A percentile compares a stretch with the other conserved stretches of the same genome.
Conservation (phyloP, 2,797 vertebrate genomes). For the Anguilla pacifica region DNA sequence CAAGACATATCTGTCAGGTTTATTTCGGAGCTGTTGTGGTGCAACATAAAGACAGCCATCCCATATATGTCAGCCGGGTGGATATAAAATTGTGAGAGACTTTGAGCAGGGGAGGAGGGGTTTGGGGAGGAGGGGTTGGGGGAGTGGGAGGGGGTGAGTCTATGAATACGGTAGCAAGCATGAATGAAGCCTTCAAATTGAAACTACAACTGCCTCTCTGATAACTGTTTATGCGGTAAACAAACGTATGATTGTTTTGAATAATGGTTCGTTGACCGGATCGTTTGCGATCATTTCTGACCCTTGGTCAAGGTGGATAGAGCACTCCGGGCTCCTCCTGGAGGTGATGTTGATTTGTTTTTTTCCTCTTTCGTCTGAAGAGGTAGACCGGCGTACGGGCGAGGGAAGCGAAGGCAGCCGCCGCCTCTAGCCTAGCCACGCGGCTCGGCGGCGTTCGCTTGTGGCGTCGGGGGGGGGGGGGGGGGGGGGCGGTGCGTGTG, state of each 20-base stretch:
- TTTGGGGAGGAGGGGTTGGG: neutral
- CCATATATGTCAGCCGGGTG: neutral
- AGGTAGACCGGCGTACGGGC: no score
- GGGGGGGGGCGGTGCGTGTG: neutral
- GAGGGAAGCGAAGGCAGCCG: neutral
- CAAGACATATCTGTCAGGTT: conserved; percentile 22
- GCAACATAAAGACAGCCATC: neutral
- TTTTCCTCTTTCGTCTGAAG: conserved; percentile 54
- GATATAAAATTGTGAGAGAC: conserved; percentile 8
- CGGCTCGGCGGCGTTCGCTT: neutral
- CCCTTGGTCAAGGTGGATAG: neutral
- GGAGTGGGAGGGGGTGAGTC: no score
- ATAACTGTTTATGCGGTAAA: conserved; percentile 1
- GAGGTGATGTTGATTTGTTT: conserved; percentile 43
- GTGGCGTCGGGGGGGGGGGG: neutral
- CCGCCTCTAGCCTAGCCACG: neutral
- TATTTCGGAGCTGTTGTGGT: conserved; percentile 10
- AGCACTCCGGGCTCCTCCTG: neutral
- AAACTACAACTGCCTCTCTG: conserved; percentile 13
- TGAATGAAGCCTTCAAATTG: conserved; percentile 23
- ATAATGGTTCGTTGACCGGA: conserved; percentile 14
- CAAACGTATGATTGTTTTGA: conserved; percentile 13
- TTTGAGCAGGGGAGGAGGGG: neutral
- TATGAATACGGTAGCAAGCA: neutral
- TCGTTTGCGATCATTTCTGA: conserved; percentile 14